Base-by-base conservation (phyloP, 2,888 invertebrate genomes). In the Athalia cordata region DNA sequence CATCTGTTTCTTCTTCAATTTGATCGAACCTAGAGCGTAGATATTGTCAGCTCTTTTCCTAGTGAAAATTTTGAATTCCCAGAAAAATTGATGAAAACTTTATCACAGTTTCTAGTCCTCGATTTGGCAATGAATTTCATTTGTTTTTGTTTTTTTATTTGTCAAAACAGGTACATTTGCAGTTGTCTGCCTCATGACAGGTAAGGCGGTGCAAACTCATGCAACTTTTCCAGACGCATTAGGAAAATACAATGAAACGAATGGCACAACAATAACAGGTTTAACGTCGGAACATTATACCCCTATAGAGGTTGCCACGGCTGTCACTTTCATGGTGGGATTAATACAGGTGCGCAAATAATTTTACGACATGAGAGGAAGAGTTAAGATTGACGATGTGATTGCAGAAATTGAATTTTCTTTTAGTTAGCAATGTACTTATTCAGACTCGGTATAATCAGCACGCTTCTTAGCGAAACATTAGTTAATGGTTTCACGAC, bases 131-230 rank as follows among this genome's bases (percentile, higher is more conserved):
- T 49, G 6, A 61, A 9, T 9, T 4, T n/a, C 50, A 55, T 13
- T 67, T 59, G 9, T 43, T 13, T 43, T 29, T 29, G 2, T 29
- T 9, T 13, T 57, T 6, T 29, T 79, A 11, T 13, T 13, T 55
- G 8, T 13, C 3, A 52, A 47, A 47, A 15, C 78, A 93, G 93
- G 96, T 72, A 96, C 96, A 0, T 96, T 96, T 91, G 97, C 98
- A 8, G 95, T 98, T 2, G 94, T 96, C 15, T 96, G 96, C 88
- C 92, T 98, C 78, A 98, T 98, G 97, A 94, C 96, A 3, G 97
- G 97, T 29, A 96, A 96, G 92, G 93, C 95, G 15, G 95, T 96
- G 1, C 88, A 90, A 74, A 90, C 91, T 6, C 90, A 92, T 85
- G 75, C 78, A 8, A 78, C 75, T 0, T 57, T 74, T 55, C 75